Evolutionary conservation across 2,888 invertebrate species (phyloP).

Genomic region (Trichogramma evanescens): DNA sequence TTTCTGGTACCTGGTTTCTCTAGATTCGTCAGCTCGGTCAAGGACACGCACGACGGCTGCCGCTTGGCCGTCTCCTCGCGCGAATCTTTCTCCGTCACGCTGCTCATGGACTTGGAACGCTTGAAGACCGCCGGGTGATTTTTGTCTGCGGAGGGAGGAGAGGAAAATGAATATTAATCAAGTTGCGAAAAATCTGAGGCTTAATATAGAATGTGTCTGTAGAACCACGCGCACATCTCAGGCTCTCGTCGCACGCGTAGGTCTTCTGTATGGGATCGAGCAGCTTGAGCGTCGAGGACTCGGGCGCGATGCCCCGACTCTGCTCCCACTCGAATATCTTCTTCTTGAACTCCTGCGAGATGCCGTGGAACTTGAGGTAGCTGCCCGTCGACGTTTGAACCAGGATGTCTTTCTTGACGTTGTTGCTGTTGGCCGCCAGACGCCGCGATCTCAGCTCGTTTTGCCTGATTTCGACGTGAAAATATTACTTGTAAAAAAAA

Average conservation of each 20-base stretch:
- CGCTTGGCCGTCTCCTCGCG: constrained; percentile 44
- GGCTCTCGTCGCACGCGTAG: constrained; percentile 8
- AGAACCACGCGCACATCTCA: too few relatives aligned
- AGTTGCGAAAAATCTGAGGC: too few relatives aligned
- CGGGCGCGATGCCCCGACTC: constrained; percentile 77
- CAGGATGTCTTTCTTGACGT: constrained; percentile 58
- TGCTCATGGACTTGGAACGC: constrained; percentile 72
- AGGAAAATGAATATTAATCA: too few relatives aligned
- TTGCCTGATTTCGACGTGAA: background rate
- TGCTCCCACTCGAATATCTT: constrained; percentile 90
- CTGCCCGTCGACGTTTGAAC: constrained; percentile 78
- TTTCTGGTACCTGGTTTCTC: constrained; percentile 45
- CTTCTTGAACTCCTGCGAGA: constrained; percentile 81
- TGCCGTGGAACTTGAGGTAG: constrained; percentile 71
- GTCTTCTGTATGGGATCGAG: constrained; percentile 51
- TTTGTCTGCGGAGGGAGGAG: constrained; percentile 2
- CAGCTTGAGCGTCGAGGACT: constrained; percentile 76
- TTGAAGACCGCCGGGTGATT: constrained; percentile 45
- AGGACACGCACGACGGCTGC: constrained; percentile 63
- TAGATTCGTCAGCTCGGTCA: constrained; percentile 66
- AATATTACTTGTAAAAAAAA: background rate
- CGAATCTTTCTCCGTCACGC: constrained; percentile 55
- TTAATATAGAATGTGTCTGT: too few relatives aligned
- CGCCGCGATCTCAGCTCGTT: background rate
- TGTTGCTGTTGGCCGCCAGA: constrained; percentile 29